Conservation (phyloP, 2,797 vertebrate genomes). For the Anguilla obscura region DNA sequence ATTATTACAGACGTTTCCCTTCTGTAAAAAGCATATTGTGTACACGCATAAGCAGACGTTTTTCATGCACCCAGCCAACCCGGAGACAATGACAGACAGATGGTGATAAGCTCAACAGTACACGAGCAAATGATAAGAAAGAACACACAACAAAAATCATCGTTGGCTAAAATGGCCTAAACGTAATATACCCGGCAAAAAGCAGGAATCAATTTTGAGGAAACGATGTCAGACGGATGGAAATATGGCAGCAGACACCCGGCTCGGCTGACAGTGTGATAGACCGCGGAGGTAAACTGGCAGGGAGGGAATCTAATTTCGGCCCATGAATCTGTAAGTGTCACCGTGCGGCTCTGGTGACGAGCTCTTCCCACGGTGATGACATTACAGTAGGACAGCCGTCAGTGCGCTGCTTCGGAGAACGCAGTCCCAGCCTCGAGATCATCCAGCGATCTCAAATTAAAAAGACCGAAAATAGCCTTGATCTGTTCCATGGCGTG, state of each 20-base stretch:
- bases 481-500: conserved; percentile 69
- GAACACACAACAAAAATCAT: neutral
- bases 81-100: conserved; percentile 54
- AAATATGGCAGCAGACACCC: conserved; percentile 51
- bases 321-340: conserved; percentile 56
- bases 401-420: conserved; percentile 59
- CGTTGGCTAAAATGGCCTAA: neutral
- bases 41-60: conserved; percentile 57
- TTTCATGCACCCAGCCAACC: conserved; percentile 41
- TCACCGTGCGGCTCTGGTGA: conserved; percentile 46
- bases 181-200: neutral
- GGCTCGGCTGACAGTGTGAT: conserved; percentile 53
- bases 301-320: conserved; percentile 46
- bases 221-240: conserved; percentile 52
- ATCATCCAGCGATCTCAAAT: conserved; percentile 58
- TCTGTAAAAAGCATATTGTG: conserved; percentile 53
- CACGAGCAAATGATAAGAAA: conserved; percentile 35
- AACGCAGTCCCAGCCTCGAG: conserved; percentile 63
- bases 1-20: conserved; percentile 49
- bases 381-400: conserved; percentile 68
- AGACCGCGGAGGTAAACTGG: conserved; percentile 51
- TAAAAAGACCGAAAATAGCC: conserved; percentile 65
- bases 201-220: conserved; percentile 31
- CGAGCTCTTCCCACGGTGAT: conserved; percentile 57
- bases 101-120: conserved; percentile 55